Conservation (phyloP, 1,140 invertebrate genomes). For the Macrotrachela quadricornifera region DNA sequence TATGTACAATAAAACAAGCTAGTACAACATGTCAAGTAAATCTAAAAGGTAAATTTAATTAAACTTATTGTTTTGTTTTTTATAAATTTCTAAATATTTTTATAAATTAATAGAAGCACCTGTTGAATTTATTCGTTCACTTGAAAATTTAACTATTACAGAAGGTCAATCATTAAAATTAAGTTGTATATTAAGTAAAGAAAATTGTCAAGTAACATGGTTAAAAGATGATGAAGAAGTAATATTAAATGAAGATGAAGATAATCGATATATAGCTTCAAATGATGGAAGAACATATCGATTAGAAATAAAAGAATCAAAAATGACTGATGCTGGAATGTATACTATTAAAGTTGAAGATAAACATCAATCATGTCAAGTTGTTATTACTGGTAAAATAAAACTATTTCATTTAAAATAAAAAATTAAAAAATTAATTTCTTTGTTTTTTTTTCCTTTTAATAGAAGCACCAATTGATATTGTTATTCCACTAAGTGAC, state of each 20-base stretch:
- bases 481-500: neutral
- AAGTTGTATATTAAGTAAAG: constrained; percentile 10
- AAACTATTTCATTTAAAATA: no score
- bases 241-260: constrained; percentile 4
- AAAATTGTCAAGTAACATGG: constrained; percentile 8
- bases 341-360: constrained; percentile 21
- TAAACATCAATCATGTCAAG: neutral
- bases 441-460: neutral
- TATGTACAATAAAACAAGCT: constrained; percentile 27
- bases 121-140: constrained; percentile 8
- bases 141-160: constrained; percentile 9
- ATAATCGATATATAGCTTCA: neutral
- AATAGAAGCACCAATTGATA: constrained; percentile 2
- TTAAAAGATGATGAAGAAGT: constrained; percentile 11
- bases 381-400: no score
- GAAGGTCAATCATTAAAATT: constrained; percentile 10
- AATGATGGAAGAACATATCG: constrained; percentile 16
- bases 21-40: constrained; percentile 51
- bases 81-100: no score
- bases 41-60: no score
- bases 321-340: constrained; percentile 17
- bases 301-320: constrained; percentile 18
- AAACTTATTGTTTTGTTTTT: no score
- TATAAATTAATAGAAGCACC: neutral
- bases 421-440: no score